Base-by-base conservation (phyloP, 2,797 vertebrate genomes). In the Aldrovandia affinis region DNA sequence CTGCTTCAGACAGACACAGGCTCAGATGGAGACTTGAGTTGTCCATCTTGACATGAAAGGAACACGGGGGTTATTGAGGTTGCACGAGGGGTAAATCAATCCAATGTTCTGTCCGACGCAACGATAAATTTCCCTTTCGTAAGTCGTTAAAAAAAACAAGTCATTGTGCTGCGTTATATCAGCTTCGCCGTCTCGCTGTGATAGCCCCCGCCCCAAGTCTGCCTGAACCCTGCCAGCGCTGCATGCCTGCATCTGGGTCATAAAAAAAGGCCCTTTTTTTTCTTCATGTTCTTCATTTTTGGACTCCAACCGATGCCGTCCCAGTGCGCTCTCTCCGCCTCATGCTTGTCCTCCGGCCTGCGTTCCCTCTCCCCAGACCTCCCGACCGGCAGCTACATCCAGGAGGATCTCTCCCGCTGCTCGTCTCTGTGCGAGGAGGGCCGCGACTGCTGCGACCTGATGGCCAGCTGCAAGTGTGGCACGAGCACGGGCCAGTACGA, bases 401-500 rank as follows among this genome's bases (percentile, higher is more conserved):
- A 98, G 93, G 98, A 99, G 87, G 97, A 98, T 75, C 92, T 96
- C 91, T 94, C 95, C 0, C 96, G 95, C 78, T 99, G 98, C 89
- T 96, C 97, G 0, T 96, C 97, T 54, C 95, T 99, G 87, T 99
- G 98, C 73, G 96, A 98, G 22, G 93, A 94, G 0, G 96, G 94
- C 0, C 93, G 87, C 86, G 96, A 98, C 86, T 99, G 98, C 93
- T 99, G 98, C 25, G 98, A 99, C 91, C 86, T 94, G 87, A 98
- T 99, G 98, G 98, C 98, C 80, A 99, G 98, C 94, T 99, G 98
- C 85, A 97, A 97, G 89, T 99, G 98, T 0, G 98, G 98, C 59
- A 98, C 97, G 0, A 97, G 98, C 93, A 98, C 97, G 0, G 98
- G 98, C 42, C 98, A 99, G 88, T 99, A 98, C 0, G 98, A 99